Base-by-base conservation (phyloP, 2,797 vertebrate species). In the Phyllotis vaccarum region DNA sequence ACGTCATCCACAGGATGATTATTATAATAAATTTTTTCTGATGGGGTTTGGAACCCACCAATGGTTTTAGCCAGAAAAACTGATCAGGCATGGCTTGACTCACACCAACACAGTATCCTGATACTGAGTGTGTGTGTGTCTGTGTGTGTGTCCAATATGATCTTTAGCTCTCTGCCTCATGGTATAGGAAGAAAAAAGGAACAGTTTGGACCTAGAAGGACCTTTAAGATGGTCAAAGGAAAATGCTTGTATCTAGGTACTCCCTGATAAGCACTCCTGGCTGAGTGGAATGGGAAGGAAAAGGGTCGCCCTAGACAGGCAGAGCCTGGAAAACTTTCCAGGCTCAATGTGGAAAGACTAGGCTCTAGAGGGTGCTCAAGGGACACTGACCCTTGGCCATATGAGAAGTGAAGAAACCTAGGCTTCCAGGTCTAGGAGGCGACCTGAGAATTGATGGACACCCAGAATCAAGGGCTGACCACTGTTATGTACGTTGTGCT, bases 131-230 rank as follows among this genome's bases (percentile, higher is more conserved):
- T 56, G 54, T 56, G 54, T 56, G 52, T 54, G 52, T 54, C 2
- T 56, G 56, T 58, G 66, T n/a, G n/a, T 56, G 56, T 37, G n/a
- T 70, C 46, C 17, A 1, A 16, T 5, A n/a, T 21, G 22, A 52
- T n/a, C 37, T 22, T 56, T 85, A 43, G 68, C 5, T 12, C 56
- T 22, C 82, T n/a, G 22, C 34, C 22, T 54, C 62, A 17, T n/a
- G 75, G 22, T 75, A 22, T 62, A 2, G 10, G 22, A 13, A 27
- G 54, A 82, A 40, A 40, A 14, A 13, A 79, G 40, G 54, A 80
- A 37, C 16, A 2, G 2, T 34, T 9, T 3, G 27, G 37, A 31
- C 10, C 10, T 0, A 8, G 16, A n/a, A 74, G 76, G 74, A n/a
- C 8, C 5, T 5, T 6, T 54, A 82, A 54, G 46, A 10, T 49